Evolutionary conservation across 2,113 vertebrate genomes (phyloP), one percentile per base, ranked within the genome.

Genomic region (Crotalus viridis): DNA sequence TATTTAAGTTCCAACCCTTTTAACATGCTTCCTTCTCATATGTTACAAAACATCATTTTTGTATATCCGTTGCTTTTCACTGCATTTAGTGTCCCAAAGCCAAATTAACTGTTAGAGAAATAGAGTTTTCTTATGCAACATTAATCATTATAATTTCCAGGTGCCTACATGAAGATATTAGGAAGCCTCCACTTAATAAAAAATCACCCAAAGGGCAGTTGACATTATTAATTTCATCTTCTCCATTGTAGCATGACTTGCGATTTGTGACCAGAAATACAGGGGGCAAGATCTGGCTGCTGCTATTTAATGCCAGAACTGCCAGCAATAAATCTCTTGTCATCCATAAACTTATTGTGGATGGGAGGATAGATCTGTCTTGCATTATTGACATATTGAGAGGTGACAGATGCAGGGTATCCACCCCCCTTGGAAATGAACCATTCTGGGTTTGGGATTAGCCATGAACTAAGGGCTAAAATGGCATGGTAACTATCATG

Each of bases 31-130:
- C 55, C 0, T 0, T 33, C n/a, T 26, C 88, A 57, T 15, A 89
- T 81, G 46, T 46, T 12, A 22, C 28, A 54, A 7, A 1, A n/a
- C 85, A 90, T 3, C 74, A 33, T 12, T 43, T 86, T 89, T 85
- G 85, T 59, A 52, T 86, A 69, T 46, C 51, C 0, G 52, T 91
- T 86, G 85, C 43, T 51, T 54, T 92, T 43, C 26, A 28, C 22
- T 22, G 12, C 19, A 51, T 9, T 86, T 43, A 89, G 4, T 12
- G 28, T 21, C 7, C 17, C 0, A 0, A 19, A 17, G 87, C 10
- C 12, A 74, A 74, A 55, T 0, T 0, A 43, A 0, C 10, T 8
- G 21, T 3, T 10, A 9, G 10, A 3, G 89, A n/a, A 28, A 89
- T 93, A 61, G 4, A 1, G 5, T 89, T 1, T 7, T 93, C 88